Evolutionary conservation across 2,113 vertebrate genomes (phyloP).

Genomic region (Corvus cornix): DNA sequence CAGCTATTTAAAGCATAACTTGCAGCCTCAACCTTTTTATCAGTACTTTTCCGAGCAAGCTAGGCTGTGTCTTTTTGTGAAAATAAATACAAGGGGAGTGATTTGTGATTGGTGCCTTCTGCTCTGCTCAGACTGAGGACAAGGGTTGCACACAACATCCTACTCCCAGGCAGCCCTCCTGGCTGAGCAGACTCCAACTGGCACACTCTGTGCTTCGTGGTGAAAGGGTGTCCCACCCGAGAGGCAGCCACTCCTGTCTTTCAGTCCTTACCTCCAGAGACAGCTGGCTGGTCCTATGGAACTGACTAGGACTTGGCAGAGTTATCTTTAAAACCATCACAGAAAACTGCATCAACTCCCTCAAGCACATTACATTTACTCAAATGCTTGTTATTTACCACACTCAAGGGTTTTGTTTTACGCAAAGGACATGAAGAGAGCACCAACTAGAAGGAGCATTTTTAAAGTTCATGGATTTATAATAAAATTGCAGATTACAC

Average conservation of each 20-base stretch:
- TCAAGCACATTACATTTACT: background rate
- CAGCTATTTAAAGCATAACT: background rate
- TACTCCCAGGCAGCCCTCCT: background rate
- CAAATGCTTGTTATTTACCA: background rate
- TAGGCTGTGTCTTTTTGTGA: background rate
- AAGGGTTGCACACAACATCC: background rate
- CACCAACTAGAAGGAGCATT: background rate
- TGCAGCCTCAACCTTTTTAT: background rate
- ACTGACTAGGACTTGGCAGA: background rate
- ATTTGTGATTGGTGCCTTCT: conserved; percentile 22
- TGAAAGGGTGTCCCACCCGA: background rate
- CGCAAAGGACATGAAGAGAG: background rate
- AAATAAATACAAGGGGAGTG: conserved; percentile 45
- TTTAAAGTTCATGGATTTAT: conserved; percentile 18
- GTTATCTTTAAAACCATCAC: background rate
- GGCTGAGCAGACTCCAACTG: background rate
- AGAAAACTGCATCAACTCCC: conserved; percentile 6
- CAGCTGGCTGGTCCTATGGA: background rate
- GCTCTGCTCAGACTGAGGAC: background rate
- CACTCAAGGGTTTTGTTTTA: background rate
- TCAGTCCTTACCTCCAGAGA: background rate
- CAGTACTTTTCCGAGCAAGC: background rate
- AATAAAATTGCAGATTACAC: conserved; percentile 16
- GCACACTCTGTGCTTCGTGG: rapidly evolving
- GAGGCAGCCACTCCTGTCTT: background rate